Evolutionary conservation across 1,140 invertebrate species (phyloP), one percentile per base, ranked within the genome.

Genomic region (Dendroctonus ponderosae): DNA sequence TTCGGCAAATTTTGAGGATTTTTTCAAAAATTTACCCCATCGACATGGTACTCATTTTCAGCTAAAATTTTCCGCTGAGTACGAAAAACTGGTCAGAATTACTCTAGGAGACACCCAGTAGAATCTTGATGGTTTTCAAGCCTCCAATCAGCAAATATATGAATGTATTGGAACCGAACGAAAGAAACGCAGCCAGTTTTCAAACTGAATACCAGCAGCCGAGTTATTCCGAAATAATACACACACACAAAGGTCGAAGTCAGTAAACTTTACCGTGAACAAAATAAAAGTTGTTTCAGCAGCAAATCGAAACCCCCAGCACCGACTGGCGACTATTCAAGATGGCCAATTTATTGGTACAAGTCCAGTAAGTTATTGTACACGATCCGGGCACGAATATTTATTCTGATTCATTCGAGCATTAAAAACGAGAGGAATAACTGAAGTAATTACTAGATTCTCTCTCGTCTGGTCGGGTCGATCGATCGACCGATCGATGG

Each of bases 281-380:
- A 66, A 71, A 69, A 71, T 70, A 72, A 72, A 70, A 70, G 70
- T 72, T 70, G 64, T 66, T 60, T 62, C 66, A 70, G 71, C 66
- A 70, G 71, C 70, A 72, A 72, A 71, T 72, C 70, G 70, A 72
- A 67, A 62, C 67, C 44, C 26, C 26, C 26, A 26, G 26, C 26
- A 57, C 66, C 60, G 65, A 70, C 69, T 69, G 62, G 60, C 62
- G 26, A 62, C 61, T 67, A 72, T 71, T 74, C 71, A 67, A 71
- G 73, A 72, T 71, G 71, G 71, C 71, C 73, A 71, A 74, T 74
- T 74, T 74, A 74, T 74, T 63, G 71, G 71, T 74, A 72, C 73
- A 72, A 74, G 66, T 73, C 70, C 69, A 60, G 71, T 74, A 73
- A 74, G 73, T 74, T 74, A 74, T 74, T 73, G 73, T 73, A 69